phyloP scores from a whole-genome alignment of 1,140 invertebrate genomes.

The Penaeus indicus region DNA sequence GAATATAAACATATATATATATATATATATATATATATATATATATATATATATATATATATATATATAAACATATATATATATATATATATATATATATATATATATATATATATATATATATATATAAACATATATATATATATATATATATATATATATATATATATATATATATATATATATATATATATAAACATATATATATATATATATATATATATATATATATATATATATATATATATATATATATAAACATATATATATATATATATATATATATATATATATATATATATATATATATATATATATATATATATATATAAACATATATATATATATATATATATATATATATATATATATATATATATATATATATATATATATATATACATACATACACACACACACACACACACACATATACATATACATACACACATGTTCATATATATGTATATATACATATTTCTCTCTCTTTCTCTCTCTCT shows the following conservation, averaged over 20 bases:
- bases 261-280: conserved; percentile 11
- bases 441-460: background rate
- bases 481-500: conserved; percentile 16
- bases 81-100: background rate
- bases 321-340: background rate
- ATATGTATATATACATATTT: too few species aligned
- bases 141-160: conserved; percentile 30
- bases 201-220: conserved; percentile 10
- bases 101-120: conserved; percentile 23
- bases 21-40: background rate
- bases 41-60: conserved; percentile 2
- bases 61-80: conserved; percentile 8
- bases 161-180: conserved; percentile 11
- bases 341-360: background rate
- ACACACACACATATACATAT: background rate
- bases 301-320: background rate
- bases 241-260: conserved; percentile 21
- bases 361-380: background rate
- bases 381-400: background rate
- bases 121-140: background rate
- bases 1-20: background rate
- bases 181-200: conserved; percentile 9
- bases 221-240: background rate
- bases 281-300: background rate
- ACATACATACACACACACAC: background rate